Conservation (phyloP, 2,888 invertebrate genomes). For the Drosophila austrosaltans region DNA sequence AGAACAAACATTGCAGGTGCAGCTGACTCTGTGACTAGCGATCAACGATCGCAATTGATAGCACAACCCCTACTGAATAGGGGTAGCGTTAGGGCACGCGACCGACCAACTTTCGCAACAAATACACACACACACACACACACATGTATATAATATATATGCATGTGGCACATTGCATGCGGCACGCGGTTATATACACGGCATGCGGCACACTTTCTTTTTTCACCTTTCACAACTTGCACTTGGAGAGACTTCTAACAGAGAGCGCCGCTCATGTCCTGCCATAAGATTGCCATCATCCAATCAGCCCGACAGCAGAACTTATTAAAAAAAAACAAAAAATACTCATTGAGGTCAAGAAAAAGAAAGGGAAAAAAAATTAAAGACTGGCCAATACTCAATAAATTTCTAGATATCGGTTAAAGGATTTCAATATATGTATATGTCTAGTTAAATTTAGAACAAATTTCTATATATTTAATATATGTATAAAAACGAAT, state of each 20-base stretch:
- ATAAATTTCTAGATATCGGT: conserved; percentile 1
- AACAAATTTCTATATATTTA: no score
- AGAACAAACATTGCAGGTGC: conserved; percentile 53
- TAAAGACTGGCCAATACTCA: neutral
- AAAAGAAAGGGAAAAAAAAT: conserved; percentile 3
- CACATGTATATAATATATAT: no score
- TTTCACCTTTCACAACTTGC: conserved; percentile 22
- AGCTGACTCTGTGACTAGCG: conserved; percentile 56
- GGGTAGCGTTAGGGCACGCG: conserved; percentile 1
- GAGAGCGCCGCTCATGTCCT: conserved; percentile 21
- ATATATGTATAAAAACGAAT: no score
- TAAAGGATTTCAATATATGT: no score
- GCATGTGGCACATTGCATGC: conserved; percentile 33
- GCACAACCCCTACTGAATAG: conserved; percentile 16
- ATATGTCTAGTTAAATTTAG: no score
- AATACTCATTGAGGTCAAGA: conserved; percentile 55
- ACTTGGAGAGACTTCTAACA: conserved; percentile 8
- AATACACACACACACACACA: conserved; percentile 10
- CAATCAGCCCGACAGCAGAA: conserved; percentile 61
- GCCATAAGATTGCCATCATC: conserved; percentile 64
- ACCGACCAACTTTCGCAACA: conserved; percentile 40
- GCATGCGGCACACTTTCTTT: conserved; percentile 56
- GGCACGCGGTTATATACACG: conserved; percentile 26
- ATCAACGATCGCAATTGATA: neutral
- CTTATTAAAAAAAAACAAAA: conserved; percentile 55